Percentiles rank a stretch among this genome's conserved stretches.
Evolutionary conservation across 1,140 invertebrate species (phyloP).

Genomic region (Teleopsis dalmanni): DNA sequence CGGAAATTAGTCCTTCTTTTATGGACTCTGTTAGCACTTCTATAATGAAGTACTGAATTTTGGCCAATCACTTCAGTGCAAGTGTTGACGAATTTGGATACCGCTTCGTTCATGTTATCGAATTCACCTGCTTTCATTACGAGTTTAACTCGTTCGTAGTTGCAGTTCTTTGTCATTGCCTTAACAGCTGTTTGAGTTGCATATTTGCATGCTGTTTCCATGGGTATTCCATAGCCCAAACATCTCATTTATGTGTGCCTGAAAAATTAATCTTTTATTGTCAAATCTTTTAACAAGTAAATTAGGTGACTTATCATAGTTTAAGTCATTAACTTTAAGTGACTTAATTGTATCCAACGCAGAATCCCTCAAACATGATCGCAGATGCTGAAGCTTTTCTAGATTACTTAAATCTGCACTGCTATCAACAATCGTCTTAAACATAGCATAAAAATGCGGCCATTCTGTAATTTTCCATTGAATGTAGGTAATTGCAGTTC

Average conservation of each 20-base stretch:
- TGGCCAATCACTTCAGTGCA: too few species aligned
- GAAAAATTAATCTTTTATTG: constrained; percentile 8
- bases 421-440: constrained; percentile 5
- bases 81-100: too few species aligned
- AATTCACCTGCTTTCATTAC: too few species aligned
- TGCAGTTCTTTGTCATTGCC: too few species aligned
- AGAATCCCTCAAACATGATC: neutral
- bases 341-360: constrained; percentile 5
- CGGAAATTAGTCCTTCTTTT: too few species aligned
- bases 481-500: constrained; percentile 7
- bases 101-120: too few species aligned
- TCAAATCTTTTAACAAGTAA: constrained; percentile 6
- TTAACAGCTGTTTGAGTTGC: too few species aligned
- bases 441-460: constrained; percentile 6
- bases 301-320: constrained; percentile 4
- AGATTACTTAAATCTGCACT: constrained; percentile 3
- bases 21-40: too few species aligned
- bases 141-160: too few species aligned
- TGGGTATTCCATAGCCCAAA: too few species aligned
- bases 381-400: constrained; percentile 5
- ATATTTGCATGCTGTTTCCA: too few species aligned
- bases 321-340: neutral
- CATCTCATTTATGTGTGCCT: constrained; percentile 8
- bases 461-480: constrained; percentile 3
- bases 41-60: too few species aligned